Evolutionary conservation across 2,113 vertebrate species (phyloP), one percentile per base, ranked within the genome.

Genomic region (Entomyzon cyanotis): DNA sequence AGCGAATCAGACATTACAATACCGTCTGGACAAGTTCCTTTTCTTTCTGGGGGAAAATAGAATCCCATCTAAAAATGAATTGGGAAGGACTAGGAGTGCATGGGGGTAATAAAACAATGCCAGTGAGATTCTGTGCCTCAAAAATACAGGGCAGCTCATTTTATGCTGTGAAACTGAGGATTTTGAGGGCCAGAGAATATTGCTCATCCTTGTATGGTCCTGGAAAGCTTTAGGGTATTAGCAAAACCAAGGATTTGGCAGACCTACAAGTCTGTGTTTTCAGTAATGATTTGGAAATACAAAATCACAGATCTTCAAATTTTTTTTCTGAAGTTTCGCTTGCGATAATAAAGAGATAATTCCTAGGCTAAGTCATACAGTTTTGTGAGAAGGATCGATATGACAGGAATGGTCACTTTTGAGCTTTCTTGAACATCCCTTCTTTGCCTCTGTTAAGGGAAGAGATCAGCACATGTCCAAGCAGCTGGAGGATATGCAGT

Each of bases 1-100:
- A 96, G 60, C 21, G 60, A 91, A 53, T 92, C 79, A 91, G 67
- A 80, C 9, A n/a, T 84, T 78, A 67, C 50, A 70, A 75, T 24
- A 60, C 20, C 44, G 64, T 47, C 74, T 0, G 2, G 64, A 53
- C 24, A 75, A 62, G 80, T 80, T 67, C 30, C 5, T 76, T 78
- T 86, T 86, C 15, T 73, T 70, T 80, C 74, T 28, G 7, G 27
- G 74, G 74, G 21, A 86, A 87, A 80, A 60, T 53, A 76, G 35
- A 79, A 87, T 53, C 83, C 41, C 21, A 37, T 82, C 39, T 87
- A 76, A 91, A 88, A 76, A 21, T 33, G 15, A 67, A 73, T 33
- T 71, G 60, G 46, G 70, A 44, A 68, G 52, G 50, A 91, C 58
- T 52, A 86, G 59, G 35, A 70, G 47, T 28, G 20, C 39, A 63